Base-by-base conservation (phyloP, 2,797 vertebrate genomes). In the Percopsis omiscomaycus region DNA sequence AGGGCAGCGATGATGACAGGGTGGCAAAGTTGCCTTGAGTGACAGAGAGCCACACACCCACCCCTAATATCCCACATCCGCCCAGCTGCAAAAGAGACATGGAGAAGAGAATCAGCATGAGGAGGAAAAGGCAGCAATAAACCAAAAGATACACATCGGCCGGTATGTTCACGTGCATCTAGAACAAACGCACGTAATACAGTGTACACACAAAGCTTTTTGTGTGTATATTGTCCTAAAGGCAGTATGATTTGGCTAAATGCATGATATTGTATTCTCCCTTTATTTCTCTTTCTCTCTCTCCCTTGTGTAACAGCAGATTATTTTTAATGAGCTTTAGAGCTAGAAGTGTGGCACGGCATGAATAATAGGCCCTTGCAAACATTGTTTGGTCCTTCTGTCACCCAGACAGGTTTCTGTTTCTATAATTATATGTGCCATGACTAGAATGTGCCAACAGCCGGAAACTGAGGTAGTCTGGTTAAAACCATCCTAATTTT, bases 21-120 rank as follows among this genome's bases (percentile, higher is more conserved):
- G 97, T 99, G 80, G 97, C 97, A 47, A 99, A 98, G 92, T 95
- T 98, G 15, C 97, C 97, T 88, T 99, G 97, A 45, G 97, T 99
- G 86, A 98, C 96, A 0, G 97, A 96, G 84, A 99, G 91, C 97
- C 97, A 99, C 81, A 99, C 94, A 64, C 97, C 97, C 0, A 99
- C 97, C 3, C 97, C 97, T 15, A 99, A 93, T 69, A 99, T 94
- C 61, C 97, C 97, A 82, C 97, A 99, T 84, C 97, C 97, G 62
- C 96, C 96, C 84, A 99, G 78, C 97, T 99, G 88, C 55, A 81
- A 28, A 77, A 48, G 56, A 77, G 73, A 78, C 64, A 75, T 47
- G 82, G 50, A 81, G 57, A 81, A 51, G 22, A 47, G 13, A 32
- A 63, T 52, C 3, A 65, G 9, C 27, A 11, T 13, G 50, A 4